phyloP scores from a whole-genome alignment of 2,888 invertebrate species.

The Augiades crinisus region DNA sequence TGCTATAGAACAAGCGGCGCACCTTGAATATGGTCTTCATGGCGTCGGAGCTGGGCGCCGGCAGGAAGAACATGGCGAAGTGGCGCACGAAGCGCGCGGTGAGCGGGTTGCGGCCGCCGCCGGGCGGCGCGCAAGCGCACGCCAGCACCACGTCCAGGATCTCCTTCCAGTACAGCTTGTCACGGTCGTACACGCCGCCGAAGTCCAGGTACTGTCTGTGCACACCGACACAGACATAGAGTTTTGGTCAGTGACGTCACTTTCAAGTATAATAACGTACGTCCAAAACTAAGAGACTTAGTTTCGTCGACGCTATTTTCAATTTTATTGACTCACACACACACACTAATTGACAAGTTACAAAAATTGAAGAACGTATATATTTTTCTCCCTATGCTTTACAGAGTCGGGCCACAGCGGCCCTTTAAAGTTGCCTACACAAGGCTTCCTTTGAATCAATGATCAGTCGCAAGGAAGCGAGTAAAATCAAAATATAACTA shows the following conservation, averaged over 20 bases:
- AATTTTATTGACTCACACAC: no score
- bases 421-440: no score
- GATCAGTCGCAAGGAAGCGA: no score
- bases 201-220: conserved; percentile 87
- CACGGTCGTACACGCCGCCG: conserved; percentile 92
- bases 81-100: conserved; percentile 93
- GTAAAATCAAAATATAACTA: no score
- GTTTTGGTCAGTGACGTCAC: background rate
- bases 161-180: conserved; percentile 93
- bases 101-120: conserved; percentile 93
- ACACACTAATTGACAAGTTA: no score
- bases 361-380: no score
- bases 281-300: background rate
- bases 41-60: conserved; percentile 88
- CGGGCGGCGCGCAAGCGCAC: conserved; percentile 94
- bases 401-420: no score
- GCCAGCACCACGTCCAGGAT: conserved; percentile 91
- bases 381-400: no score
- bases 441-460: no score
- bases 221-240: no score
- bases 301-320: no score
- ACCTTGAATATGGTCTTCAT: conserved; percentile 90
- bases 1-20: background rate
- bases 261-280: background rate
- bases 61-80: conserved; percentile 92